A percentile compares a stretch with the other conserved stretches of the same genome.
Conservation (phyloP, 2,797 vertebrate species). For the Philypnodon macrostomus region DNA sequence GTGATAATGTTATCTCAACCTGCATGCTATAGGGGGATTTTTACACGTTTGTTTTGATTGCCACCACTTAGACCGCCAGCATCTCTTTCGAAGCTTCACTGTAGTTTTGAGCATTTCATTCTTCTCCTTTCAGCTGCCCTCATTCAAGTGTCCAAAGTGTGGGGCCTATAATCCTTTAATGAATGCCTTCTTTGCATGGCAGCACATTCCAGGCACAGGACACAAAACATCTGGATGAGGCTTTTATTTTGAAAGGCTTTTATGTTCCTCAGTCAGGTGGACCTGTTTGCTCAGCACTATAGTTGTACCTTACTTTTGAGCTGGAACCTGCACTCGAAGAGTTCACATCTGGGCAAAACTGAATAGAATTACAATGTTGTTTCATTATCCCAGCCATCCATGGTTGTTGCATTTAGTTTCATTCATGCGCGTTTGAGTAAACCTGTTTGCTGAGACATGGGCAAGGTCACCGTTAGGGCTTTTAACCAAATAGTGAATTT, state of each 20-base stretch:
- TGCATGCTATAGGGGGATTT: constrained; percentile 56
- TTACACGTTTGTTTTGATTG: constrained; percentile 66
- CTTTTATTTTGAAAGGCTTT: constrained; percentile 48
- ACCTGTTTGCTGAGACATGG: no score
- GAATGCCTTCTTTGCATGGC: constrained; percentile 63
- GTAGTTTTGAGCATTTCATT: constrained; percentile 66
- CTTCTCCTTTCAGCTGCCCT: constrained; percentile 62
- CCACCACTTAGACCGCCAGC: constrained; percentile 58
- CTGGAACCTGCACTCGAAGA: constrained; percentile 4
- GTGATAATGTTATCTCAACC: constrained; percentile 58
- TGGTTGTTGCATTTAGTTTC: no score
- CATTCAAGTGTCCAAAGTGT: constrained; percentile 70
- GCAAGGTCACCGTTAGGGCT: no score
- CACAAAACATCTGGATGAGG: constrained; percentile 56
- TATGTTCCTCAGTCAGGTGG: constrained; percentile 51
- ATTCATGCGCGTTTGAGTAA: no score
- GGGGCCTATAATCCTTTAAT: constrained; percentile 66
- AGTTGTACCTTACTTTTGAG: constrained; percentile 28
- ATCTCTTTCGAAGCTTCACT: constrained; percentile 71
- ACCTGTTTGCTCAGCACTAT: constrained; percentile 35
- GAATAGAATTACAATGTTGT: no score
- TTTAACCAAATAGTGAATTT: no score
- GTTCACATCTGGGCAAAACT: constrained; percentile 8
- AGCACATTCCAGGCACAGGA: constrained; percentile 58
- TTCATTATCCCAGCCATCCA: no score